Percentiles rank a stretch among this genome's conserved stretches.
Evolutionary conservation across 2,113 vertebrate genomes (phyloP).

Genomic region (Gallinago undulata): DNA sequence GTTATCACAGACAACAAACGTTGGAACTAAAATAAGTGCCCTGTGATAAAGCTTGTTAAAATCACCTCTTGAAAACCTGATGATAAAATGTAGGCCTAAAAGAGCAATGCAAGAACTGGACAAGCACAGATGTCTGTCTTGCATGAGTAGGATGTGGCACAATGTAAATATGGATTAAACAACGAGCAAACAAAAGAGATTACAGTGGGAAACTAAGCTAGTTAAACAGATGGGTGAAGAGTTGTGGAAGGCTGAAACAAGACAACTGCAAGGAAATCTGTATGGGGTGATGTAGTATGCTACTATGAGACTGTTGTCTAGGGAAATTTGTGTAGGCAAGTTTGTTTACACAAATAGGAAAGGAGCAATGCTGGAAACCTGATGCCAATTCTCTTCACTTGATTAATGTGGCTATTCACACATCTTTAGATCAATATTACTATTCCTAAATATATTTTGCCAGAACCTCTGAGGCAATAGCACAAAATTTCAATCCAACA

Average conservation of each 20-base stretch:
- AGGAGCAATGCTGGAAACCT: not conserved
- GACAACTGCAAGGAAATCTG: not conserved
- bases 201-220: not conserved
- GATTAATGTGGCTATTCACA: not conserved
- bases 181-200: not conserved
- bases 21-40: not conserved
- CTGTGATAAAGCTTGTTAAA: not conserved
- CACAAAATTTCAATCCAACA: not conserved
- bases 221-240: not conserved
- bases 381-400: not conserved
- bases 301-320: not conserved
- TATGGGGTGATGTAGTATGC: not conserved
- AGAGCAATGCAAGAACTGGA: not conserved
- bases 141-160: not conserved
- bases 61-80: not conserved
- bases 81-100: not conserved
- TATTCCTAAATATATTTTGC: not conserved
- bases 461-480: not conserved
- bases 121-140: not conserved
- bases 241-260: not conserved
- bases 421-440: not conserved
- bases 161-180: not conserved
- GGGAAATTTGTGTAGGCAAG: not conserved
- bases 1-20: not conserved
- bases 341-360: not conserved